phyloP scores from a whole-genome alignment of 2,888 invertebrate species.

The Lepidocyrtoides sp. region DNA sequence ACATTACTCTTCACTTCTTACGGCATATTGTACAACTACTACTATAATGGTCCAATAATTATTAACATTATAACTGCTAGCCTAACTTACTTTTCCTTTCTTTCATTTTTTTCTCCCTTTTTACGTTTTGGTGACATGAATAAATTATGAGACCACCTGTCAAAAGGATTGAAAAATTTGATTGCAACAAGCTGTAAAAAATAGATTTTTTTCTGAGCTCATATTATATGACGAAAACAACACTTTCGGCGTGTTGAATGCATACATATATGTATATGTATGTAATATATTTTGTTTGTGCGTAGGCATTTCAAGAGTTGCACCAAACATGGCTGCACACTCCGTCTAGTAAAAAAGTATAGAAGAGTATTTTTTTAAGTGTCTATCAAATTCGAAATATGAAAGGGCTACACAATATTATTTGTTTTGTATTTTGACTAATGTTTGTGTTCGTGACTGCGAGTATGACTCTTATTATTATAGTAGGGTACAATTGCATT shows the following conservation, averaged over 20 bases:
- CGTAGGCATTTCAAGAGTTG: conserved; percentile 23
- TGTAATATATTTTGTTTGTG: no score
- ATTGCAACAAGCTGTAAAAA: conserved; percentile 45
- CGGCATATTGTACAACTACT: not conserved
- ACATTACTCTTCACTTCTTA: conserved; percentile 41
- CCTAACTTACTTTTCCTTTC: not conserved
- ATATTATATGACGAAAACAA: not conserved
- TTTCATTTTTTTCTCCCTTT: conserved; percentile 13
- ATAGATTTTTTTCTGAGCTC: conserved; percentile 7
- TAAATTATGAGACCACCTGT: conserved; percentile 76
- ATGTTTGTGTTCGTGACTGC: not conserved
- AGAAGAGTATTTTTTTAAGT: not conserved
- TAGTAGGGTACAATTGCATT: not conserved
- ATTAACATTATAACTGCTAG: conserved; percentile 6
- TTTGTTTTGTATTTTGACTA: not conserved
- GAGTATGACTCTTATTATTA: conserved; percentile 12
- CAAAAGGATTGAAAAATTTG: conserved; percentile 77
- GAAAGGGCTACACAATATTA: not conserved
- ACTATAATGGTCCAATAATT: conserved; percentile 38
- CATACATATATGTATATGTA: not conserved
- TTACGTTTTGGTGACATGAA: conserved; percentile 70
- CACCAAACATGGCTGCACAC: not conserved
- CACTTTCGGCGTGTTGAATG: not conserved
- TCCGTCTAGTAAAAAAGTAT: not conserved
- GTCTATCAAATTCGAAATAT: not conserved